A percentile compares a stretch with the other conserved stretches of the same genome.
Evolutionary conservation across 2,113 vertebrate genomes (phyloP).

Genomic region (Corydoras maculifer): DNA sequence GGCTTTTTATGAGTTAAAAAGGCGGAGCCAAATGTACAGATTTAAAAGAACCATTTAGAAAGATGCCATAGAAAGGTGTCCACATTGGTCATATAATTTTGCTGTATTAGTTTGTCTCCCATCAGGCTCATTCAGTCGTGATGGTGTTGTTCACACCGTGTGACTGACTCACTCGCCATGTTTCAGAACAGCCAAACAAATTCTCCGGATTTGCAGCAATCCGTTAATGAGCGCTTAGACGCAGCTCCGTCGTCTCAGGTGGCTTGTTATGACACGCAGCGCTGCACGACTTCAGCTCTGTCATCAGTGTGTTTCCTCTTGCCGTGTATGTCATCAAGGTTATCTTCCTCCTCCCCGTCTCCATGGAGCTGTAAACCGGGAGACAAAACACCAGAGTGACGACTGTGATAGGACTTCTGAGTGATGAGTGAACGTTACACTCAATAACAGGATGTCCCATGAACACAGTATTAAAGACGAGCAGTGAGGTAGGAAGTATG

Average conservation of each 20-base stretch:
- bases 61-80: too few species aligned
- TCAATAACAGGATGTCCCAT: too few species aligned
- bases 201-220: constrained; percentile 39
- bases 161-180: background rate
- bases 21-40: too few species aligned
- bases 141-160: too few species aligned
- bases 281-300: constrained; percentile 19
- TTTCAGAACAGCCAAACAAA: constrained; percentile 44
- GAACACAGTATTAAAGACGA: too few species aligned
- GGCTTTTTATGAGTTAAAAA: too few species aligned
- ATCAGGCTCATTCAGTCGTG: too few species aligned
- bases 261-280: constrained; percentile 57
- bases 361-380: background rate
- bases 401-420: background rate
- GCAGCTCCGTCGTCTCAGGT: constrained; percentile 19
- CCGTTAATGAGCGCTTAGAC: constrained; percentile 47
- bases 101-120: too few species aligned
- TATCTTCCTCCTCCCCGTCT: constrained; percentile 1
- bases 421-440: background rate
- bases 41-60: too few species aligned
- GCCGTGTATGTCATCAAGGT: constrained; percentile 12
- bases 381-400: background rate
- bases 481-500: too few species aligned
- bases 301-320: constrained; percentile 23
- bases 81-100: too few species aligned